Evolutionary conservation across 2,888 invertebrate species (phyloP).

Genomic region (Andrena chrysosceles): DNA sequence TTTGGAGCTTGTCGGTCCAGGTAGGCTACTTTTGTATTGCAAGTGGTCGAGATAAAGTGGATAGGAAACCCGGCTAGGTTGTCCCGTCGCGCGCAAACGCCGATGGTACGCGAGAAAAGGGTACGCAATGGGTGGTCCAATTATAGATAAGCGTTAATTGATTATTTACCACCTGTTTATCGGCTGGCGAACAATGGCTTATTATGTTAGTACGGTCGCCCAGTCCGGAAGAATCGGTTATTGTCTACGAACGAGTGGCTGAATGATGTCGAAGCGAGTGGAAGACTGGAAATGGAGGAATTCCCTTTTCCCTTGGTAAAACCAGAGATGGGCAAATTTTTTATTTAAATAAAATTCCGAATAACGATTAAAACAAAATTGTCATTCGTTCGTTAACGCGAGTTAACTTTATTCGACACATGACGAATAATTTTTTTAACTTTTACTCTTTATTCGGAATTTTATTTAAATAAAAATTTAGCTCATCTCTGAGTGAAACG

Average conservation of each 20-base stretch:
- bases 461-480: too few relatives aligned
- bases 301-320: constrained; percentile 2
- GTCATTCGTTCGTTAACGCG: too few relatives aligned
- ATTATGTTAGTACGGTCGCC: constrained; percentile 40
- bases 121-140: constrained; percentile 35
- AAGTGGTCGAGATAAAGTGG: background rate
- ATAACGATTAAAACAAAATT: too few relatives aligned
- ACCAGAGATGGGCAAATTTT: background rate
- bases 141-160: constrained; percentile 67
- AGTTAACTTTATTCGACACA: too few relatives aligned
- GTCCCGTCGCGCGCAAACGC: background rate
- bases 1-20: background rate
- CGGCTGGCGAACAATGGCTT: constrained; percentile 59
- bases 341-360: too few relatives aligned
- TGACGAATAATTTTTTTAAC: too few relatives aligned
- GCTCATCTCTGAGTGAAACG: too few relatives aligned
- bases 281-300: constrained; percentile 5
- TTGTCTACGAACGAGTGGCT: constrained; percentile 23
- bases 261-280: background rate
- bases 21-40: background rate
- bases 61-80: background rate
- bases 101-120: constrained; percentile 4
- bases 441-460: too few relatives aligned
- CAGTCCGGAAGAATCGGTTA: constrained; percentile 3
- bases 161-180: constrained; percentile 66